A percentile compares a stretch with the other conserved stretches of the same genome.
Evolutionary conservation across 2,888 invertebrate species (phyloP).

Genomic region (Heterodera filipjevi): DNA sequence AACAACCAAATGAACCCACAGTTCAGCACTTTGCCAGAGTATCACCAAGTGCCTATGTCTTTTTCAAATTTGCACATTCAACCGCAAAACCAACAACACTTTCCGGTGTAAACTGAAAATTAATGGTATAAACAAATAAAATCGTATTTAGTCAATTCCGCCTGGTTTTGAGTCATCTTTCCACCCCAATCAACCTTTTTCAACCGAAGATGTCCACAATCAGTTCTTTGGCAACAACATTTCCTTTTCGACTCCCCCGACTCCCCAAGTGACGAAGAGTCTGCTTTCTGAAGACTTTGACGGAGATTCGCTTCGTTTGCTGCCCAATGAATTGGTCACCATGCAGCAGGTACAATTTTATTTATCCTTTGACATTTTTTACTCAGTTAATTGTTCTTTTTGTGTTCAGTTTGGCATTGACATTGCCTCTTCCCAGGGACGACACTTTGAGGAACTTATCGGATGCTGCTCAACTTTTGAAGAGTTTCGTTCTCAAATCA

Average conservation of each 20-base stretch:
- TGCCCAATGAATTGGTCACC: conserved; percentile 26
- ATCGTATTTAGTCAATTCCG: background rate
- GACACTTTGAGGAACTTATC: conserved; percentile 12
- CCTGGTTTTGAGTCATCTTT: conserved; percentile 8
- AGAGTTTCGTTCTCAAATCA: conserved; percentile 12
- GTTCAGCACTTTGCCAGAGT: background rate
- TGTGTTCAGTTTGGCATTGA: conserved; percentile 29
- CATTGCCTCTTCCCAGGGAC: conserved; percentile 18
- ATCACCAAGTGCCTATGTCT: background rate
- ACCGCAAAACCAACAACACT: background rate
- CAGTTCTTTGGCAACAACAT: background rate
- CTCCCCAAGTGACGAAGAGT: background rate
- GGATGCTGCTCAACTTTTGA: conserved; percentile 17
- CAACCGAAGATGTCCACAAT: background rate
- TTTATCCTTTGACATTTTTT: background rate
- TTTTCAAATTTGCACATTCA: conserved; percentile 4
- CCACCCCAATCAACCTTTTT: background rate
- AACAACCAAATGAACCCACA: background rate
- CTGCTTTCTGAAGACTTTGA: conserved; percentile 25
- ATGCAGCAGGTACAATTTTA: conserved; percentile 4
- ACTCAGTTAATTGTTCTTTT: background rate
- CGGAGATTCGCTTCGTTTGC: conserved; percentile 32
- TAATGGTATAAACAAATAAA: background rate
- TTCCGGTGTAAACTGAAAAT: background rate
- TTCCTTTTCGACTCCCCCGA: background rate